Conservation (phyloP, 1,140 invertebrate genomes). For the Ganaspis sp. region DNA sequence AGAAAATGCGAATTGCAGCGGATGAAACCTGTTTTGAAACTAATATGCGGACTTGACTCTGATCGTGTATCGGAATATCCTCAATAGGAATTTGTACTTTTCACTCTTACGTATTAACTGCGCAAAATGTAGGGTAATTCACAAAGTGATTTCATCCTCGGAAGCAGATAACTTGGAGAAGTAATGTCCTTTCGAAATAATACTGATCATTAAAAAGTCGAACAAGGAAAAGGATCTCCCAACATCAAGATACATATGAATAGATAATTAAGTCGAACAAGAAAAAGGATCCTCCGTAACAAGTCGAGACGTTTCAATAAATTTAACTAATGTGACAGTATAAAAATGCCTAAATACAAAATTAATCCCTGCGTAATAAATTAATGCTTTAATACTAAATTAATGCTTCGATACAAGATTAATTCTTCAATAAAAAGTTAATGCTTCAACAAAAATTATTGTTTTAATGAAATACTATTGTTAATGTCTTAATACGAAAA, state of each 20-base stretch:
- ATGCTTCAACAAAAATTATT: too few relatives aligned
- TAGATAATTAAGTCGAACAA: too few relatives aligned
- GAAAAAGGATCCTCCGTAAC: neutral
- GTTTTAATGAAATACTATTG: too few relatives aligned
- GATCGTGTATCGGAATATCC: slow-evolving; percentile 4
- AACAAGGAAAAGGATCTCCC: neutral
- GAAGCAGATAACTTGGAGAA: neutral
- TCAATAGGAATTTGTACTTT: neutral
- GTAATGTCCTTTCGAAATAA: neutral
- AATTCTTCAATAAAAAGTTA: too few relatives aligned
- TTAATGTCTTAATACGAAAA: too few relatives aligned
- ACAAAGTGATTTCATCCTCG: neutral
- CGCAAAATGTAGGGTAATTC: neutral
- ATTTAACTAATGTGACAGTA: too few relatives aligned
- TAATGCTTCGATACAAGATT: too few relatives aligned
- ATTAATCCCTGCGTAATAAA: too few relatives aligned
- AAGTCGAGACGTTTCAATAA: too few relatives aligned
- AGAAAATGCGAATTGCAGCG: slow-evolving; percentile 9
- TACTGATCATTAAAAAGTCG: neutral
- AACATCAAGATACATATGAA: too few relatives aligned
- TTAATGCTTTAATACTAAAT: too few relatives aligned
- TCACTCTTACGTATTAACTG: slow-evolving; percentile 2
- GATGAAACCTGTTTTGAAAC: slow-evolving; percentile 22
- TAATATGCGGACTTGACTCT: slow-evolving; percentile 17
- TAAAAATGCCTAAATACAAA: too few relatives aligned